Evolutionary conservation across 2,888 invertebrate genomes (phyloP).

Genomic region (Microdon myrmicae): DNA sequence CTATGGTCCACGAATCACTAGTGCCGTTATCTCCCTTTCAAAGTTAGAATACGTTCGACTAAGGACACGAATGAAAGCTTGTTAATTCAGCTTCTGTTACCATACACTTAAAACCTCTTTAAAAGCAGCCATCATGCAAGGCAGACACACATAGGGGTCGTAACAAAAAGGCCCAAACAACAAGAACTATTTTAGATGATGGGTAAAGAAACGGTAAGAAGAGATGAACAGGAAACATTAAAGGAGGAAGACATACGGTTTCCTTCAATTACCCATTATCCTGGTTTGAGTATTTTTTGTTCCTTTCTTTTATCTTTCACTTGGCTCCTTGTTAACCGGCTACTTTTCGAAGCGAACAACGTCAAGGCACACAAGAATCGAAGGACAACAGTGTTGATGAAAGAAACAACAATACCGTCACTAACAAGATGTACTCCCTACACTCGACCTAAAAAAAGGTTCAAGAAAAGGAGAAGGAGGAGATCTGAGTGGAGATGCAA

Average conservation of each 20-base stretch:
- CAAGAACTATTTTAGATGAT: too few species aligned
- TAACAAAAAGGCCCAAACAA: too few species aligned
- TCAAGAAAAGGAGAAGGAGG: too few species aligned
- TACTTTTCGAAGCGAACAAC: neutral
- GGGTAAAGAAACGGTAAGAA: neutral
- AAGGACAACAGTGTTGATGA: constrained; percentile 10
- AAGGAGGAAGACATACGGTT: constrained; percentile 19
- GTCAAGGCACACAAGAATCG: constrained; percentile 6
- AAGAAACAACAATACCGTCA: constrained; percentile 20
- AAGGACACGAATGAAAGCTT: constrained; percentile 19
- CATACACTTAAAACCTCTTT: constrained; percentile 9
- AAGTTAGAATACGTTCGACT: constrained; percentile 3
- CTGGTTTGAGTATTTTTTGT: constrained; percentile 2
- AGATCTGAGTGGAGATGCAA: constrained; percentile 33
- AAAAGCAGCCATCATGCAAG: too few species aligned
- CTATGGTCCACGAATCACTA: constrained; percentile 14
- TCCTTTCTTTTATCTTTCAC: neutral
- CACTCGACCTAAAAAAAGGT: constrained; percentile 43
- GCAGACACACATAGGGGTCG: too few species aligned
- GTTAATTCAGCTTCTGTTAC: constrained; percentile 25
- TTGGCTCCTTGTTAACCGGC: neutral
- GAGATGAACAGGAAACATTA: neutral
- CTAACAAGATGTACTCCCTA: constrained; percentile 39
- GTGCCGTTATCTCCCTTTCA: neutral
- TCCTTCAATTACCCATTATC: constrained; percentile 26